A percentile compares a stretch with the other conserved stretches of the same genome.
phyloP scores from a whole-genome alignment of 2,797 vertebrate species.

The Sebastes matsubarae region DNA sequence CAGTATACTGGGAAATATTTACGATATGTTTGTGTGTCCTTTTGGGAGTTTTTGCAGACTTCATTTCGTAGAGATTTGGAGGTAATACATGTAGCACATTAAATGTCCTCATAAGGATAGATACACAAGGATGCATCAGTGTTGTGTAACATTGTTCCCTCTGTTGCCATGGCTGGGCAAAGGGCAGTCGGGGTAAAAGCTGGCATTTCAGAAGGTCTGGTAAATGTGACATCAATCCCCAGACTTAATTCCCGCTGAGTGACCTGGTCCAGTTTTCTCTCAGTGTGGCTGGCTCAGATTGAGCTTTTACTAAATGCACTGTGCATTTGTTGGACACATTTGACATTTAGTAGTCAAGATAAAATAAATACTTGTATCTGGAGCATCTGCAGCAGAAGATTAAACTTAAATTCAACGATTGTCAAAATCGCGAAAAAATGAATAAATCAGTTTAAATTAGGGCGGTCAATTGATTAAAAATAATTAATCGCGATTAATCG shows the following conservation, averaged over 20 bases:
- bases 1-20: not conserved
- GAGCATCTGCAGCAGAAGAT: not conserved
- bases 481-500: too few species aligned
- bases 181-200: conserved; percentile 21
- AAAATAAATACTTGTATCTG: not conserved
- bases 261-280: conserved; percentile 24
- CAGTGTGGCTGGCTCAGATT: not conserved
- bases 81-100: not conserved
- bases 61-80: not conserved
- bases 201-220: conserved; percentile 38
- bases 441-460: too few species aligned
- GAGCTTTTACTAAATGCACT: not conserved
- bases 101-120: not conserved
- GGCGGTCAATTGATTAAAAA: too few species aligned
- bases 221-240: conserved; percentile 43
- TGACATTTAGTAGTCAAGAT: not conserved
- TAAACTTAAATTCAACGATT: not conserved
- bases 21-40: not conserved
- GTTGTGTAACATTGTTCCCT: conserved; percentile 13
- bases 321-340: not conserved
- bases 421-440: not conserved
- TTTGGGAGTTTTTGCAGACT: not conserved
- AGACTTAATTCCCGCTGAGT: conserved; percentile 42
- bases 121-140: not conserved
- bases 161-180: conserved; percentile 13